Base-by-base conservation (phyloP, 2,113 vertebrate genomes). In the Oncorhynchus keta region DNA sequence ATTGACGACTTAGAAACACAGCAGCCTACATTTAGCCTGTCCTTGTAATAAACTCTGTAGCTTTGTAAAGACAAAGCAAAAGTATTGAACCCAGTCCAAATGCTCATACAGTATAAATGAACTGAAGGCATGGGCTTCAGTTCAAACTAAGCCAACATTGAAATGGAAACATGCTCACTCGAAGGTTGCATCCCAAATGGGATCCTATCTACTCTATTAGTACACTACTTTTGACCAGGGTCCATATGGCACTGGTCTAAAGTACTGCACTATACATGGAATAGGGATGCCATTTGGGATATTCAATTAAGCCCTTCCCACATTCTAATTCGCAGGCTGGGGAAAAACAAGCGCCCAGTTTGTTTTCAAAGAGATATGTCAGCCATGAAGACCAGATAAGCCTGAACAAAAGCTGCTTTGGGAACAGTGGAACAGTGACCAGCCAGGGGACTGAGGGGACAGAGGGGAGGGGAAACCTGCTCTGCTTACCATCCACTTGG, bases 301-400 rank as follows among this genome's bases (percentile, higher is more conserved):
- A 7, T 14, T 18, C 1, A 1, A 12, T 16, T 18, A 18, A 57
- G 32, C 65, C 48, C 49, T 26, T 65, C 62, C 39, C 39, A 45
- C 18, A 51, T 65, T 68, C 51, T 8, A 30, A 70, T 68, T 55
- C 7, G 20, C 22, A 20, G 39, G 65, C 65, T 24, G 55, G 35
- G 62, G 24, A 73, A 81, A 78, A 59, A n/a, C 32, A 65, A 70
- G 70, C 51, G 72, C 65, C 68, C 20, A 73, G 74, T 79, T 76
- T 79, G 76, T 83, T 87, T 76, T 86, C 57, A 84, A 75, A 78
- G 71, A 70, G 18, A 61, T 45, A 11, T 65, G 24, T 81, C 72
- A 81, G 69, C 75, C 75, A 83, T 83, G 79, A 81, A 75, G 49
- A 78, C 70, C 70, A 81, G 75, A 81, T 83, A 79, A 74, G 72